Evolutionary conservation across 2,797 vertebrate genomes (phyloP), one percentile per base, ranked within the genome.

Genomic region (Microtus californicus): DNA sequence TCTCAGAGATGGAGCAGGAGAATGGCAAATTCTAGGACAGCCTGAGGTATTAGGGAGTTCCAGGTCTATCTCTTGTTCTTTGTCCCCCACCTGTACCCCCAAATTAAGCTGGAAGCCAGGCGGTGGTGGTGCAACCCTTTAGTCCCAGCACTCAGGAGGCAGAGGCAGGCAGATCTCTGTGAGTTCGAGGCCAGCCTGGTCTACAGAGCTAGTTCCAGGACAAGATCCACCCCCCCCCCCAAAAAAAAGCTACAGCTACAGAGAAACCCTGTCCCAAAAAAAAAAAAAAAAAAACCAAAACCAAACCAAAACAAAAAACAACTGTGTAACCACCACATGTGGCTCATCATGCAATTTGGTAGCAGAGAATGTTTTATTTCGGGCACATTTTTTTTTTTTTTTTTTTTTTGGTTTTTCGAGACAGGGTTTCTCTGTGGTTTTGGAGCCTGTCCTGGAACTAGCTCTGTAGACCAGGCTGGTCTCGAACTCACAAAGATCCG

Each of bases 361-460:
- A 88, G 29, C 73, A 77, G 29, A 27, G 76, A 51, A 76, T 29
- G 14, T 61, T 43, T 83, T 87, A 51, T 90, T 94, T 95, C 29
- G 89, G 74, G 80, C 17, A 77, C 12, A 69, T n/a, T 65, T 65
- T n/a, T n/a, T n/a, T n/a, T n/a, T n/a, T n/a, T n/a, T n/a, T n/a
- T n/a, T n/a, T n/a, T n/a, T n/a, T n/a, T n/a, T n/a, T n/a, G n/a
- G n/a, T n/a, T n/a, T n/a, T n/a, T n/a, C n/a, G n/a, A n/a, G n/a
- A n/a, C n/a, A n/a, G n/a, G n/a, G n/a, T n/a, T n/a, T n/a, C n/a
- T n/a, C n/a, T n/a, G n/a, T n/a, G n/a, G n/a, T n/a, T n/a, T n/a
- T n/a, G n/a, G n/a, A n/a, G n/a, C n/a, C n/a, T n/a, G n/a, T n/a
- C n/a, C n/a, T n/a, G n/a, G n/a, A n/a, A n/a, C n/a, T n/a, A n/a